A percentile compares a stretch with the other conserved stretches of the same genome.
Conservation (phyloP, 2,113 vertebrate genomes). For the Epinephelus fuscoguttatus region DNA sequence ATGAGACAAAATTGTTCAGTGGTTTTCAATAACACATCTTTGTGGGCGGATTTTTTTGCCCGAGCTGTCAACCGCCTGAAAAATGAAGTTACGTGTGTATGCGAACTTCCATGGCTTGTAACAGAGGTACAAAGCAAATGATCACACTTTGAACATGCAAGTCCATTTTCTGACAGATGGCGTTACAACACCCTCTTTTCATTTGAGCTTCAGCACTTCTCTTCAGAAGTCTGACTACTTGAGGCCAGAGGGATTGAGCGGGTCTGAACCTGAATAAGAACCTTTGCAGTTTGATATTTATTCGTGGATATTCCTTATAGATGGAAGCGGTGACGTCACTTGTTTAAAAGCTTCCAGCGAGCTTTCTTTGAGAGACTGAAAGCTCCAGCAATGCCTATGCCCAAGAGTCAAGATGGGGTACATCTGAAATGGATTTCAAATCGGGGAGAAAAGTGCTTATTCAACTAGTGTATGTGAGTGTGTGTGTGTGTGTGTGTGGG, state of each 20-base stretch:
- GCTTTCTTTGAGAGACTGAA: constrained; percentile 55
- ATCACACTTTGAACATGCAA: constrained; percentile 48
- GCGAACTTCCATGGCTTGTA: background rate
- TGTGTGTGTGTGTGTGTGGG: constrained; percentile 32
- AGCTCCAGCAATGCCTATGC: constrained; percentile 43
- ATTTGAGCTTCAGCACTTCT: constrained; percentile 30
- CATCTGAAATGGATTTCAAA: constrained; percentile 76
- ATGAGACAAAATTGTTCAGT: constrained; percentile 58
- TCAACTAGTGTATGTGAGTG: constrained; percentile 71
- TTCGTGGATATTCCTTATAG: constrained; percentile 39
- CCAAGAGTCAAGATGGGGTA: constrained; percentile 53
- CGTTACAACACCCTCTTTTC: constrained; percentile 8
- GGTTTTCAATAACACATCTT: constrained; percentile 66
- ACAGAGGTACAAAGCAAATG: constrained; percentile 57
- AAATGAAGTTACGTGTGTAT: constrained; percentile 27
- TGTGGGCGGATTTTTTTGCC: constrained; percentile 41
- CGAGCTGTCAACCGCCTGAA: constrained; percentile 50
- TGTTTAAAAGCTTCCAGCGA: constrained; percentile 71
- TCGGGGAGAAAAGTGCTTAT: constrained; percentile 69
- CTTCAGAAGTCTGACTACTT: constrained; percentile 6
- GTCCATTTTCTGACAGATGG: constrained; percentile 43
- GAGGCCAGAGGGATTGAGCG: constrained; percentile 7
- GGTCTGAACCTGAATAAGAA: constrained; percentile 18
- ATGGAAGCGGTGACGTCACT: constrained; percentile 53
- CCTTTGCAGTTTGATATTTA: constrained; percentile 32